A percentile compares a stretch with the other conserved stretches of the same genome.
These are phyloP conservation scores for Diglossa brunneiventris DNA, from an alignment of 2,113 vertebrate species.

Conservation along the genomic window DNA sequence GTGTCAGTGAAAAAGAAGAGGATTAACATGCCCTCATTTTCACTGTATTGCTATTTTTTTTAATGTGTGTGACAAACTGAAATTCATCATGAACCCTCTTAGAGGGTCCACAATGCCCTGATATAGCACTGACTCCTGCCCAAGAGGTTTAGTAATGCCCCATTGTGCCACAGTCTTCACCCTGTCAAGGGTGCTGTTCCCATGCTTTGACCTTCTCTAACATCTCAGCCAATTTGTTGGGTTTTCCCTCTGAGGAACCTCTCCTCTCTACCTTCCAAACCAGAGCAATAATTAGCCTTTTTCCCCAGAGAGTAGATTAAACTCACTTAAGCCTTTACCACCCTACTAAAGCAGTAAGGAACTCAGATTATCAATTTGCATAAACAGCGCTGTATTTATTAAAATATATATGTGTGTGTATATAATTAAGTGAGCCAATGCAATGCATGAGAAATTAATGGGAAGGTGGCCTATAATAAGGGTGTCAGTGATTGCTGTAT, in stretches of 20 bases:
- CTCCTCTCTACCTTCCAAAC: not conserved
- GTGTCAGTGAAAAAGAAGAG: not conserved
- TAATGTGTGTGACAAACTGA: not conserved
- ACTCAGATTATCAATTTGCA: not conserved
- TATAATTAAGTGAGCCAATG: not conserved
- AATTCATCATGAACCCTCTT: not conserved
- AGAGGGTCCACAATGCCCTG: not conserved
- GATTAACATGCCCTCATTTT: not conserved
- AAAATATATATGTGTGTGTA: not conserved
- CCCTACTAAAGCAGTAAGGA: not conserved
- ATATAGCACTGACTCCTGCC: not conserved
- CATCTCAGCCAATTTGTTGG: not conserved
- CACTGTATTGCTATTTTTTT: not conserved
- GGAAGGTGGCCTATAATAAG: not conserved
- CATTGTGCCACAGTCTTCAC: not conserved
- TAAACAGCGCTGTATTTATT: not conserved
- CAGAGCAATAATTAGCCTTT: not conserved
- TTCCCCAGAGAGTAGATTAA: not conserved
- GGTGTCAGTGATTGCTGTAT: not conserved
- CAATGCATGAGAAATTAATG: not conserved
- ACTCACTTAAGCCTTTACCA: not conserved
- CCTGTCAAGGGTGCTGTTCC: not conserved
- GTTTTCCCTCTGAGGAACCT: not conserved
- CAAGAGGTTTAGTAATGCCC: not conserved
- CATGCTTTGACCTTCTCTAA: not conserved